These are phyloP conservation scores for Siderastrea radians DNA, from an alignment of 92 coral and sea anemone genomes.

Conservation along the genomic window DNA sequence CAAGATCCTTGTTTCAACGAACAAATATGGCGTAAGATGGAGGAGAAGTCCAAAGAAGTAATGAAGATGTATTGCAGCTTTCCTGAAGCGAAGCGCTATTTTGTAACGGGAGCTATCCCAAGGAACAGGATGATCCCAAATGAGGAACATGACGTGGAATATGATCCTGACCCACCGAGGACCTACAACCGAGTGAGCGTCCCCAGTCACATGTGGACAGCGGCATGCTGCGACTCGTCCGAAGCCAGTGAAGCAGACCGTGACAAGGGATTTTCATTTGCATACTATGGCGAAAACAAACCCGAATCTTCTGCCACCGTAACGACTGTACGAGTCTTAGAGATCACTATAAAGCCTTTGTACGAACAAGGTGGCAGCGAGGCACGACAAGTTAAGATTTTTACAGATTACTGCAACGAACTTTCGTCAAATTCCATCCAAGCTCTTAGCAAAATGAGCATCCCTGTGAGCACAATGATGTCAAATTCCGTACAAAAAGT, in stretches of 20 bases:
- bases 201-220: slow-evolving; percentile 62
- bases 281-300: slow-evolving; percentile 37
- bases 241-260: neutral
- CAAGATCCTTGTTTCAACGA: slow-evolving; percentile 60
- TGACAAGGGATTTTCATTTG: slow-evolving; percentile 42
- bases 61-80: slow-evolving; percentile 21
- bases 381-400: slow-evolving; percentile 10
- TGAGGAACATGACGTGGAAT: slow-evolving; percentile 22
- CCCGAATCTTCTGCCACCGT: neutral
- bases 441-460: too few relatives aligned
- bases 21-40: slow-evolving; percentile 32
- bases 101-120: slow-evolving; percentile 43
- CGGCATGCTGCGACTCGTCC: slow-evolving; percentile 53
- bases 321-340: slow-evolving; percentile 15
- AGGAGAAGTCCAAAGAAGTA: neutral
- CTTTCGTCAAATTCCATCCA: neutral
- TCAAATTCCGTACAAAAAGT: neutral
- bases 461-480: neutral
- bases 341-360: neutral
- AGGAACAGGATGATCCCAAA: slow-evolving; percentile 29
- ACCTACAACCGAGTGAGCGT: slow-evolving; percentile 53
- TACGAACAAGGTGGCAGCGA: neutral
- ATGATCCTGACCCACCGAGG: slow-evolving; percentile 27
- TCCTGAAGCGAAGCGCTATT: slow-evolving; percentile 39
- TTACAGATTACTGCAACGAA: slow-evolving; percentile 19